phyloP scores from a whole-genome alignment of 53 echinoderm and acorn worm genomes.

The Holothuria scabra region DNA sequence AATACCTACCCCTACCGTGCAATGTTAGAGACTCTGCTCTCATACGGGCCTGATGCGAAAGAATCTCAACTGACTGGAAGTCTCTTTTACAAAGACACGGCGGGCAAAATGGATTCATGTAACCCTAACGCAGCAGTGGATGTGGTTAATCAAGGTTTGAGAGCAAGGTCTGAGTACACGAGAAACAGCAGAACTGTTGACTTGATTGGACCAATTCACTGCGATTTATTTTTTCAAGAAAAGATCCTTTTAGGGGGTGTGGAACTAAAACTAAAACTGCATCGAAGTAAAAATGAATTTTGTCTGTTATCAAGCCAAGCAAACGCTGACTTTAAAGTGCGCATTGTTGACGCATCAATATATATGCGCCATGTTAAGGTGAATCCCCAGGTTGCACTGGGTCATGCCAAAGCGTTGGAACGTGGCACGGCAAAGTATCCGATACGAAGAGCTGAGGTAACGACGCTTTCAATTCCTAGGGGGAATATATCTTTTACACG shows the following conservation, averaged over 20 bases:
- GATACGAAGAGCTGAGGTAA: slow-evolving; percentile 42
- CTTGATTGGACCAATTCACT: slow-evolving; percentile 36
- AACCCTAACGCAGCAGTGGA: not conserved
- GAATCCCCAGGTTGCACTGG: slow-evolving; percentile 60
- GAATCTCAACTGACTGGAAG: slow-evolving; percentile 60
- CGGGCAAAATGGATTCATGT: not conserved
- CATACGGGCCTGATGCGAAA: slow-evolving; percentile 61
- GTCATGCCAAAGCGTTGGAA: slow-evolving; percentile 40
- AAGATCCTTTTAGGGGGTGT: too few species aligned
- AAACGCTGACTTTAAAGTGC: slow-evolving; percentile 37
- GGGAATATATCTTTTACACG: too few species aligned
- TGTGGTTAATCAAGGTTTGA: slow-evolving; percentile 1
- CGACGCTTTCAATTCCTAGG: slow-evolving; percentile 22
- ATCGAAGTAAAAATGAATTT: slow-evolving; percentile 50
- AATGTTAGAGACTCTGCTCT: slow-evolving; percentile 60
- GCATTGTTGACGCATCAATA: slow-evolving; percentile 52
- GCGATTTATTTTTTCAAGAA: slow-evolving; percentile 67
- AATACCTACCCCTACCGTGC: slow-evolving; percentile 67
- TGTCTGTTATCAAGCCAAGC: slow-evolving; percentile 11
- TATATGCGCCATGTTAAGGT: slow-evolving; percentile 28
- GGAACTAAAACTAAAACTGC: slow-evolving; percentile 65
- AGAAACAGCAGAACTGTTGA: slow-evolving; percentile 9
- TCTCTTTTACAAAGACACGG: slow-evolving; percentile 67
- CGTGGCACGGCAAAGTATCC: too few species aligned
- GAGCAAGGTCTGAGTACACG: not conserved